Evolutionary conservation across 2,113 vertebrate species (phyloP), one percentile per base, ranked within the genome.

Genomic region (Plecotus auritus): DNA sequence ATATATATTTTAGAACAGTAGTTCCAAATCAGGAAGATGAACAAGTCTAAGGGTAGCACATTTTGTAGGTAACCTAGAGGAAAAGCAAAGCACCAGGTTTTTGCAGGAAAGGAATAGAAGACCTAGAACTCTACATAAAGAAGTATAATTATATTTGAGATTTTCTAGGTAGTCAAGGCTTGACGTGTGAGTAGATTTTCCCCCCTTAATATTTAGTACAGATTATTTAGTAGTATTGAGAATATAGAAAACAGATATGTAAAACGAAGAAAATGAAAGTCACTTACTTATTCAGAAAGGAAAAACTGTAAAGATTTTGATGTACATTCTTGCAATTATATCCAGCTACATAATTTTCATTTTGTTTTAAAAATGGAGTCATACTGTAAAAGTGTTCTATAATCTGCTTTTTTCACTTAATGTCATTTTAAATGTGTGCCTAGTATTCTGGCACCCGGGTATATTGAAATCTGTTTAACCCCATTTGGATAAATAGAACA

Each of bases 281-380:
- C n/a, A 67, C 17, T 85, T 49, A 59, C 18, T 86, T 59, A 61
- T 40, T 47, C 20, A 90, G 64, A 87, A 74, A 72, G 73, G 26
- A 89, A 95, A 72, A 77, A 26, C 18, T 42, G 22, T 85, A 26
- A 89, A 82, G 37, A 32, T 82, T 66, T 51, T 77, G 10, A 37
- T 93, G 4, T 72, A 5, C 42, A 67, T 83, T 23, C 40, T 93
- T 77, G 26, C 66, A 76, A 37, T 85, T 74, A 28, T 89, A 59
- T 92, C 35, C 66, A 49, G 74, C 66, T 91, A 37, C 30, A 7
- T 92, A 42, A 54, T 26, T 69, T 91, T 70, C 10, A 51, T 80
- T 91, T 86, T 42, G 32, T 76, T 91, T 95, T 2, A 92, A 77
- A 96, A 95, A 77, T 78, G 14, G 13, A 28, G n/a, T 94, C 51